These are phyloP conservation scores for Corythoichthys intestinalis DNA, from an alignment of 2,113 vertebrate genomes.

Conservation along the genomic window DNA sequence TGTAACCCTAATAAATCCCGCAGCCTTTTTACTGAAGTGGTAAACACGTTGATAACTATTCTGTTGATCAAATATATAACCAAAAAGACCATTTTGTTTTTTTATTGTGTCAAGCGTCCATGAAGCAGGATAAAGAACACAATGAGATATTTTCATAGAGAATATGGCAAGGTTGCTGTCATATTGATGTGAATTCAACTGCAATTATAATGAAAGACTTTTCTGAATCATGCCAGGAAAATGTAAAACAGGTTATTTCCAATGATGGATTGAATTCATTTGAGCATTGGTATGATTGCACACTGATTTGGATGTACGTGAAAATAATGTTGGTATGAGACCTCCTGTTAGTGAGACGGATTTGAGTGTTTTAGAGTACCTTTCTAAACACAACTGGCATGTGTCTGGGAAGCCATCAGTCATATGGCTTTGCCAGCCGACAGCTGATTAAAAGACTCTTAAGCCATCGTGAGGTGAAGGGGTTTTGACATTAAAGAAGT, in stretches of 20 bases:
- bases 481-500: constrained; percentile 33
- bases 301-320: constrained; percentile 21
- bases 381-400: constrained; percentile 11
- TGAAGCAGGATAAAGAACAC: neutral
- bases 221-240: constrained; percentile 21
- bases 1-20: no score
- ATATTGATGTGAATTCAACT: constrained; percentile 30
- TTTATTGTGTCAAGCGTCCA: neutral
- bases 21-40: no score
- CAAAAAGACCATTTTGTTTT: no score
- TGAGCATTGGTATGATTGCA: constrained; percentile 8
- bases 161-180: neutral
- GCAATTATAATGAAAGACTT: constrained; percentile 42
- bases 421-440: constrained; percentile 35
- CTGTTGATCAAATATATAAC: no score
- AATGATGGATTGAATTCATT: constrained; percentile 44
- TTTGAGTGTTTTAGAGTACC: constrained; percentile 16
- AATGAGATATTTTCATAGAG: neutral
- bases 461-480: constrained; percentile 49
- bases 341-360: constrained; percentile 1
- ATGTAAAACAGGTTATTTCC: constrained; percentile 36
- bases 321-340: constrained; percentile 19
- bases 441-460: constrained; percentile 63
- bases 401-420: constrained; percentile 26
- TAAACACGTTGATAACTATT: no score